Percentiles rank a stretch among this genome's conserved stretches.
phyloP scores from a whole-genome alignment of 2,113 vertebrate genomes.

The Pithys albifrons region DNA sequence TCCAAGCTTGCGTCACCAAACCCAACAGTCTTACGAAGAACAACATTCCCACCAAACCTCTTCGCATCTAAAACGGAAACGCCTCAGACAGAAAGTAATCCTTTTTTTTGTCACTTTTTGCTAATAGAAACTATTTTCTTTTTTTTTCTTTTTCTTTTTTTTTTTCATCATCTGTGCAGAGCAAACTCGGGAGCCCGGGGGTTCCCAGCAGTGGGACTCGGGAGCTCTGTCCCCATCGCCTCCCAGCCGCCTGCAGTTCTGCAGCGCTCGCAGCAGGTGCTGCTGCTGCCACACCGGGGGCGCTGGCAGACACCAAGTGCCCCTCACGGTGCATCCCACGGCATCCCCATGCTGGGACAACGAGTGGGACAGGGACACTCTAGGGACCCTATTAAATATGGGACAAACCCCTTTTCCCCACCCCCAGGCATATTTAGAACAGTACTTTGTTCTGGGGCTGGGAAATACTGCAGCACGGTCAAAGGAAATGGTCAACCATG shows the following conservation, averaged over 20 bases:
- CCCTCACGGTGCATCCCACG: neutral
- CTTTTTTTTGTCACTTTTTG: neutral
- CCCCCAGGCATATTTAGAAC: neutral
- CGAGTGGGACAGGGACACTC: neutral
- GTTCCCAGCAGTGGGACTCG: neutral
- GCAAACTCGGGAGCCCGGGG: neutral
- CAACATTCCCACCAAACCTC: neutral
- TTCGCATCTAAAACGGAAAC: neutral
- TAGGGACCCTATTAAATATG: neutral
- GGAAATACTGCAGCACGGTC: neutral
- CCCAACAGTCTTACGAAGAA: neutral
- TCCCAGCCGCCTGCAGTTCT: slow-evolving; percentile 7
- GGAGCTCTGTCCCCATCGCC: neutral
- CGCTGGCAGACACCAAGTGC: fast-evolving
- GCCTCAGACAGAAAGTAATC: neutral
- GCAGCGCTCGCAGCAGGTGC: slow-evolving; percentile 42
- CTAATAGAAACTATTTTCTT: neutral
- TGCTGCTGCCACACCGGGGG: slow-evolving; percentile 14
- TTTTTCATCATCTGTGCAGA: neutral
- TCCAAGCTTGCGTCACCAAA: neutral
- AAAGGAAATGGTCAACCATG: neutral
- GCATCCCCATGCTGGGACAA: neutral
- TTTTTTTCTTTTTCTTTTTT: neutral
- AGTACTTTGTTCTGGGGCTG: neutral
- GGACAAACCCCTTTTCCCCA: neutral